Base-by-base conservation (phyloP, 2,113 vertebrate species). In the Xiphophorus maculatus region DNA sequence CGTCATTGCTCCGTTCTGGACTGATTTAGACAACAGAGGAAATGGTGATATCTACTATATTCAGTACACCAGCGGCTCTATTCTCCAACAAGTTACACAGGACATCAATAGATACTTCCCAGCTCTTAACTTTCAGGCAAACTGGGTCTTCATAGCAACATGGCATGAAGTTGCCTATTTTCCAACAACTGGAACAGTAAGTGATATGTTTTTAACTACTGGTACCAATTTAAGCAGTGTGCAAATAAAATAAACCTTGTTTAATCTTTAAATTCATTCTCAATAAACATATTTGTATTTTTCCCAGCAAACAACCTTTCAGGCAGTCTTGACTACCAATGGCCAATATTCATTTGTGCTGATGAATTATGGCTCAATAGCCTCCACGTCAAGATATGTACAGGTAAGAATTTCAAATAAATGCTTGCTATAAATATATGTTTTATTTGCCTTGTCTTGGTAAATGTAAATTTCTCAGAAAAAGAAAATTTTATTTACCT, bases 151-250 rank as follows among this genome's bases (percentile, higher is more conserved):
- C 1, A 73, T 94, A 69, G 94, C 88, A 29, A 94, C 93, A 19
- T 96, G 96, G 94, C 76, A 93, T 64, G 10, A 67, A 0, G 90
- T 94, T n/a, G 84, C 89, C 8, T 95, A 93, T 77, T 94, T 4
- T 0, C 15, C 83, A 29, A 72, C 1, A 3, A 30, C 84, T 0
- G 33, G 7, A 48, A 79, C 76, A 30, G 64, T 90, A 64, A 93
- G 92, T 92, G 29, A 63, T 63, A 2, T 33, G 6, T 17, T 17
- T 63, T 63, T 63, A 3, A 37, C 35, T 37, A 11, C 9, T 37
- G 35, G 11, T 7, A 33, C 5, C 2, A 19, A 32, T 19, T 17
- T 3, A 4, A 30, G 10, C 0, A 11, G 35, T 32, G 29, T 63
- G 29, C 1, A 8, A 19, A 32, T 9, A 17, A 32, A 6, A 28